Base-by-base conservation (phyloP, 1,140 invertebrate genomes). In the Drosophila insularis region DNA sequence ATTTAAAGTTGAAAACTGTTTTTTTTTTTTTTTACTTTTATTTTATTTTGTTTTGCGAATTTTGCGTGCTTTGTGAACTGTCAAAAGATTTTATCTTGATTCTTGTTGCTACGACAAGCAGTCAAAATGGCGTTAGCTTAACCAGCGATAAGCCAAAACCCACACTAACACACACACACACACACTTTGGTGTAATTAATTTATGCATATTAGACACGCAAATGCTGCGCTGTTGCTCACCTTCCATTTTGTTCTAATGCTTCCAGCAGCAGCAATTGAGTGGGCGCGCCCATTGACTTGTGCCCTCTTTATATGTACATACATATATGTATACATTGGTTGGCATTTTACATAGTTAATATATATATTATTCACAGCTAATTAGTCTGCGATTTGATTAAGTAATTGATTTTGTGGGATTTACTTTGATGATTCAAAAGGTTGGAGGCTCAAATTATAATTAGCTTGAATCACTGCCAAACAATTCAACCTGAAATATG, bases 321-420 rank as follows among this genome's bases (percentile, higher is more conserved):
- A 5, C 14, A 7, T 6, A 72, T 67, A 66, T 69, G 31, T 71
- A 43, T 66, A 64, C 17, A 23, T 46, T 23, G 43, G 32, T 23
- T 21, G 14, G 64, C 68, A 79, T 74, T 79, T 74, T 71, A 69
- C 85, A 85, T 76, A 79, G 85, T 81, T 85, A 89, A 89, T 89
- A 78, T 76, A 75, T 81, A 81, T 81, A 81, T 89, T 81, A 89
- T 89, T 89, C 89, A 85, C 85, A 89, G 81, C 74, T 89, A 89
- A 89, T 89, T 89, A 85, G 78, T 78, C 43, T 76, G 70, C 64
- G 68, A 84, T 89, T 81, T 54, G 56, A 78, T 50, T 50, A 50
- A 50, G 43, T 68, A 70, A 82, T 71, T 87, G 68, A 82, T 79
- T 50, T 50, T 19, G 68, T 35, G 40, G 46, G 23, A 55, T 53